Evolutionary conservation across 2,888 invertebrate genomes (phyloP).

Genomic region (Dexiosoma caninum): DNA sequence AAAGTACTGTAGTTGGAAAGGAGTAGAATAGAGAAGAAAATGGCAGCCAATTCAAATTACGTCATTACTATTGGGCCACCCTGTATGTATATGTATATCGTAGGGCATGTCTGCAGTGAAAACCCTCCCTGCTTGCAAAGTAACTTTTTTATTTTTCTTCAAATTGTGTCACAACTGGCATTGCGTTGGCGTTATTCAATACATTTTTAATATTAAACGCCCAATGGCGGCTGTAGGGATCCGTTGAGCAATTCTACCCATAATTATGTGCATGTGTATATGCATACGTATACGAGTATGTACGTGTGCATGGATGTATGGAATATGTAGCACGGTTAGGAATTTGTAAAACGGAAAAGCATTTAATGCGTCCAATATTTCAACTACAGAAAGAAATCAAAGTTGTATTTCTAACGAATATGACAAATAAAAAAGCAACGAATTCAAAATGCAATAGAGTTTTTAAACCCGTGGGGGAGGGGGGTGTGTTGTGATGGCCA

Average conservation of each 20-base stretch:
- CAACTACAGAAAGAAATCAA: conserved; percentile 48
- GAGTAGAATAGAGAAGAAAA: no score
- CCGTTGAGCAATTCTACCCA: not conserved
- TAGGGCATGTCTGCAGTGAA: no score
- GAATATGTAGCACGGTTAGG: conserved; percentile 17
- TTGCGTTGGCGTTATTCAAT: no score
- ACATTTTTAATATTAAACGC: not conserved
- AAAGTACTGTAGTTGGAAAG: no score
- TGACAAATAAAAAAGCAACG: conserved; percentile 44
- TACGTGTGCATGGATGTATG: not conserved
- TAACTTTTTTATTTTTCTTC: no score
- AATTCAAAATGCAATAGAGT: not conserved
- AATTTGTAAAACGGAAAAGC: conserved; percentile 46
- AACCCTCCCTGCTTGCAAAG: no score
- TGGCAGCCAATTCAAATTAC: no score
- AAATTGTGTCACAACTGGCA: no score
- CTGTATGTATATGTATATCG: no score
- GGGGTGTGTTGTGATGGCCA: not conserved
- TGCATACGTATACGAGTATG: not conserved
- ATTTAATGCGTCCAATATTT: conserved; percentile 14
- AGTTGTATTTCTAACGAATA: conserved; percentile 56
- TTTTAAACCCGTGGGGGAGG: not conserved
- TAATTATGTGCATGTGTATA: not conserved
- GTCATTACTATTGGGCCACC: no score
- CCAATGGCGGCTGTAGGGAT: conserved; percentile 24